These are phyloP conservation scores for Champsocephalus esox DNA, from an alignment of 2,797 vertebrate species.

Conservation along the genomic window DNA sequence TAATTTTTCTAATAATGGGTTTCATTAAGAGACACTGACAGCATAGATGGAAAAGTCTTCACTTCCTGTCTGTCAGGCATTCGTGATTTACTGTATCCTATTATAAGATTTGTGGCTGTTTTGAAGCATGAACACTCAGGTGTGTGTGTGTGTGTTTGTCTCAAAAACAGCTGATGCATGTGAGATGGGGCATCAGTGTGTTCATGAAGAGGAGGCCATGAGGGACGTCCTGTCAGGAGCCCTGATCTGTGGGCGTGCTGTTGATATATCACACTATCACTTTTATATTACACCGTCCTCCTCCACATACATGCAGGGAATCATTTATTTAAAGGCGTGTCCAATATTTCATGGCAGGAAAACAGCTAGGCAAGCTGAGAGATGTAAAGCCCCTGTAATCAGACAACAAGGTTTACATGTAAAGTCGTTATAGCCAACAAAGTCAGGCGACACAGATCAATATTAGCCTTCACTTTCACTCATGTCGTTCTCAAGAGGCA, in stretches of 20 bases:
- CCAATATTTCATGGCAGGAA: not conserved
- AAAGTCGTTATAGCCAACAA: not conserved
- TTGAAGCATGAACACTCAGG: constrained; percentile 9
- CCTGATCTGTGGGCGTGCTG: constrained; percentile 41
- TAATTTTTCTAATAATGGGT: constrained; percentile 29
- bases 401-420: not conserved
- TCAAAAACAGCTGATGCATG: constrained; percentile 20
- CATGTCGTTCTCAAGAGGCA: too few species aligned
- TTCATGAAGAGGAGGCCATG: constrained; percentile 20
- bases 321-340: constrained; percentile 12
- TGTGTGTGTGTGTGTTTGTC: not conserved
- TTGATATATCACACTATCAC: constrained; percentile 35
- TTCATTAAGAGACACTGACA: constrained; percentile 30
- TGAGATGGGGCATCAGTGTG: constrained; percentile 23
- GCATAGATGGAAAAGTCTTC: constrained; percentile 18
- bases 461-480: too few species aligned
- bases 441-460: too few species aligned
- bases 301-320: constrained; percentile 9
- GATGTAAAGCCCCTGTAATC: not conserved
- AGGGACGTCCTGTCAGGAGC: constrained; percentile 47
- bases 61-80: constrained; percentile 30
- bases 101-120: constrained; percentile 25
- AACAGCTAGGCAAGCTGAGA: not conserved
- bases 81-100: constrained; percentile 34
- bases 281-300: constrained; percentile 23